A percentile compares a stretch with the other conserved stretches of the same genome.
phyloP scores from a whole-genome alignment of 1,140 invertebrate genomes.

The Sipha flava region DNA sequence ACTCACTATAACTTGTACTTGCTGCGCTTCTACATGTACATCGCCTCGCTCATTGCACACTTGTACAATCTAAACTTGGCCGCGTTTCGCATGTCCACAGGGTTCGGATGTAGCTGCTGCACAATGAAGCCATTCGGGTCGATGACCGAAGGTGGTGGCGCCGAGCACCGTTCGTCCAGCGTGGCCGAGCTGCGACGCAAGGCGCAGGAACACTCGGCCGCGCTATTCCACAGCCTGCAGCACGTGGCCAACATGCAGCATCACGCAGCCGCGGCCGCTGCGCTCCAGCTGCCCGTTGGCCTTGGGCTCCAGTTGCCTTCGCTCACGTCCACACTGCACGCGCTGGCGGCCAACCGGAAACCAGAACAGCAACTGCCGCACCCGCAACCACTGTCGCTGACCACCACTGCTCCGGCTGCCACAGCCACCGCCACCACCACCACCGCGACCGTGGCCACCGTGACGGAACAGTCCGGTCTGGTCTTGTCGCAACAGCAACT shows the following conservation, averaged over 20 bases:
- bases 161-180: constrained; percentile 61
- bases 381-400: constrained; percentile 15
- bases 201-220: constrained; percentile 83
- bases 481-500: background rate
- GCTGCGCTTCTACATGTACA: no score
- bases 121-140: constrained; percentile 54
- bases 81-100: constrained; percentile 40
- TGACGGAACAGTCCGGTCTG: background rate
- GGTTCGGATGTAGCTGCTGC: constrained; percentile 68
- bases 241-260: constrained; percentile 47
- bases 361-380: background rate
- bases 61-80: no score
- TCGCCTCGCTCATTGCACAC: no score
- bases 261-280: constrained; percentile 46
- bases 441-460: background rate
- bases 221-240: constrained; percentile 63
- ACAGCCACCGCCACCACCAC: background rate
- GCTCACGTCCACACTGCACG: constrained; percentile 42
- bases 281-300: constrained; percentile 35
- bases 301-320: constrained; percentile 50
- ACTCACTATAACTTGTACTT: no score
- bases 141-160: constrained; percentile 31
- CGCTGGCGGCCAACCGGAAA: constrained; percentile 35
- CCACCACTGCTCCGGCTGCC: background rate
- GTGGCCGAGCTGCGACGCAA: constrained; percentile 79